Evolutionary conservation across 2,113 vertebrate genomes (phyloP).

Genomic region (Hylia prasina): DNA sequence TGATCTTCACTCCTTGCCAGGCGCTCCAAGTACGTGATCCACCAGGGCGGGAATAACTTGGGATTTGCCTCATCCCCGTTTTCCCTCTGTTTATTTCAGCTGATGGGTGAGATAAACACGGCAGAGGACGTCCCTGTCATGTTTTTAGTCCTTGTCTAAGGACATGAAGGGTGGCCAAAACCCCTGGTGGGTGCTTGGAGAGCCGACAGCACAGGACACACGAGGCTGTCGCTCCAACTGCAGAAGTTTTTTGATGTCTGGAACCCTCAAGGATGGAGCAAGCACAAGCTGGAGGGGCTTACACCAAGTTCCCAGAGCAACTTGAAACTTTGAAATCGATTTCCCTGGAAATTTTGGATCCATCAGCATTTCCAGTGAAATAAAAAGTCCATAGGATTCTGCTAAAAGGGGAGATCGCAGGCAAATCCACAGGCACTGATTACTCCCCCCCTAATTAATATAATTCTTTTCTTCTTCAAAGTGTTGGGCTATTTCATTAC

Average conservation of each 20-base stretch:
- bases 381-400: neutral
- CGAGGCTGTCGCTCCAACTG: neutral
- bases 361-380: neutral
- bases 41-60: neutral
- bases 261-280: neutral
- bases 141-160: neutral
- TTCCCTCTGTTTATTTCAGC: neutral
- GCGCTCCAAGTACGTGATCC: neutral
- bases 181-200: neutral
- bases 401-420: neutral
- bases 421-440: neutral
- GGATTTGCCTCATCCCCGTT: neutral
- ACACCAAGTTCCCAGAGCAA: neutral
- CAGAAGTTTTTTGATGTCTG: neutral
- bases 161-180: neutral
- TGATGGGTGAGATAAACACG: neutral
- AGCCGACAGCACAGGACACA: neutral
- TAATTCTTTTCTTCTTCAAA: conserved; percentile 37
- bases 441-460: neutral
- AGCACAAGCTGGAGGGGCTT: neutral
- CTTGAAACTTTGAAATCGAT: neutral
- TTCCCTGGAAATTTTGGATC: neutral
- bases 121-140: neutral
- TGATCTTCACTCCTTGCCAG: neutral
- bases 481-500: neutral